These are phyloP conservation scores for Petromus typicus DNA, from an alignment of 2,113 vertebrate genomes.

Conservation along the genomic window DNA sequence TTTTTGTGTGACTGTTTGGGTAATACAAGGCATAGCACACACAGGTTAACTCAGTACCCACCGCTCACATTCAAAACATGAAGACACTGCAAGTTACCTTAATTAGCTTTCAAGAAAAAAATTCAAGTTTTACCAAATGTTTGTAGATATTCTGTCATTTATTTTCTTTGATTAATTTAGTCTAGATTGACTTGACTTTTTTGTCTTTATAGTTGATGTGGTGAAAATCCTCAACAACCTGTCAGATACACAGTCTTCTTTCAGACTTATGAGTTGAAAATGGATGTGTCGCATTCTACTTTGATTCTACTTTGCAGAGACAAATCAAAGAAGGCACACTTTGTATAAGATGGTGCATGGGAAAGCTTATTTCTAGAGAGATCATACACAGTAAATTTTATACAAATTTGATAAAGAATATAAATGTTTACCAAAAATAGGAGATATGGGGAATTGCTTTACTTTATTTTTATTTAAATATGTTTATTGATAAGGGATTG, in stretches of 20 bases:
- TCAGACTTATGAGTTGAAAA: neutral
- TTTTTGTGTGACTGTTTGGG: neutral
- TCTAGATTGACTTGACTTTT: neutral
- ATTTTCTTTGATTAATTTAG: neutral
- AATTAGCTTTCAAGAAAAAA: neutral
- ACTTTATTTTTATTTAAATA: neutral
- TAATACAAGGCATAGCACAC: neutral
- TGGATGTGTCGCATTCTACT: neutral
- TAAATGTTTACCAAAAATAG: neutral
- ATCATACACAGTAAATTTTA: neutral
- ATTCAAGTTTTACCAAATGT: conserved; percentile 27
- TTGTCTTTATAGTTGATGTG: neutral
- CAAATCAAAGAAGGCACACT: neutral
- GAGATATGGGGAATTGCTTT: neutral
- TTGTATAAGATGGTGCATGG: neutral
- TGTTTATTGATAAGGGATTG: neutral
- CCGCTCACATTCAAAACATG: neutral
- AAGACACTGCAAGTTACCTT: neutral
- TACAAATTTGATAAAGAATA: neutral
- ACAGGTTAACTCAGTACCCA: neutral
- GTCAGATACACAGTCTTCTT: neutral
- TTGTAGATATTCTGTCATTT: neutral
- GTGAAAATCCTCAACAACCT: neutral
- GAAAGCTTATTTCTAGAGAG: neutral
- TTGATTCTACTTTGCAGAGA: too few species aligned